Evolutionary conservation across 2,888 invertebrate species (phyloP), one percentile per base, ranked within the genome.

Genomic region (Ryuthela nishihirai): DNA sequence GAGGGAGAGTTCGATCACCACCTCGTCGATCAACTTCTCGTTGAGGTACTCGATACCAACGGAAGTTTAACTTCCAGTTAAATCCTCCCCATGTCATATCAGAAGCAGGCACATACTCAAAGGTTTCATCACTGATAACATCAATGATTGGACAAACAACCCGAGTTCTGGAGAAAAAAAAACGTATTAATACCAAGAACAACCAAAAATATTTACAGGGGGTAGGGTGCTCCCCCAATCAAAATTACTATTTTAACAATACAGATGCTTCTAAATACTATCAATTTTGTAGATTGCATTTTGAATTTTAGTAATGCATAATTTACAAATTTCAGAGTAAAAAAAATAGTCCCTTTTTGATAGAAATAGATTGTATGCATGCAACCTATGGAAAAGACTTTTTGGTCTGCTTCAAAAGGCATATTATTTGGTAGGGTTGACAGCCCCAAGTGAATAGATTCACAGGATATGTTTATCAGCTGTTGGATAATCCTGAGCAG

Each of bases 61-160:
- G 85, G 78, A 99, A 99, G 78, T 98, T 98, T 48, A 99, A 81
- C 77, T 97, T 97, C 98, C 98, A 98, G 78, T 98, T 99, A 78
- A 99, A 99, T 21, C 98, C 98, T 64, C 98, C 98, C 97, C 98
- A 99, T 0, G 98, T 99, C 85, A 95, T 94, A 74, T 99, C 98
- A 1, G 95, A 95, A 1, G 98, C 98, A 45, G 95, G 90, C 64
- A 98, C 92, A 78, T 99, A 99, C 77, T 98, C 97, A 77, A 99
- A 99, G 4, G 93, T 93, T 70, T 98, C 97, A 75, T 99, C 98
- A 41, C 93, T 94, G 71, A 99, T 98, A 55, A 99, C 95, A 76
- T 99, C 99, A 69, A 99, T 98, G 68, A 99, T 94, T 7, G 99
- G 98, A 75, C 97, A 94, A 4, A 95, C 97, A 40, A 99, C 95